Base-by-base conservation (phyloP, 2,797 vertebrate genomes). In the Nyctalus aviator region DNA sequence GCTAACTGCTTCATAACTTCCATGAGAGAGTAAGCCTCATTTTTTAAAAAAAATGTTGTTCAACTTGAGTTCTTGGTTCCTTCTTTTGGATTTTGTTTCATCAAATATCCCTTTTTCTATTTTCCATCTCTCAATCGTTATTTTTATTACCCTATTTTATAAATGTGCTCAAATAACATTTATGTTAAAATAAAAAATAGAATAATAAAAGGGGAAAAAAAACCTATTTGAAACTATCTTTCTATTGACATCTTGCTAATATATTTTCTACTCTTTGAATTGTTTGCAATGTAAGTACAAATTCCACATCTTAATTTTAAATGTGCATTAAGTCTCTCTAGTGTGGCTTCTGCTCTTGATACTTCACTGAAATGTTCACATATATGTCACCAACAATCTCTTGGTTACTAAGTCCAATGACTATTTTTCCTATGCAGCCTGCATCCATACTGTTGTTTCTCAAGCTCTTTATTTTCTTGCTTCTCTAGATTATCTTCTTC, bases 201-300 rank as follows among this genome's bases (percentile, higher is more conserved):
- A 84, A 20, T 46, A 21, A 83, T 62, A 72, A 82, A 69, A 84
- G 30, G 37, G 12, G 12, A 7, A 23, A 68, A 86, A 75, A 27
- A 55, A 73, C 30, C 48, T 59, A 84, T 81, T 73, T 72, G 55
- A 3, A 86, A 41, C 18, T 84, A 73, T 8, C 4, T 90, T 62
- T n/a, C 64, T 12, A 41, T 25, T 50, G 37, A 83, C n/a, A 69
- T 41, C n/a, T 75, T 55, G 11, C 30, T 88, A 73, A 46, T 83
- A n/a, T 46, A 8, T 79, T 87, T 50, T 68, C 21, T 88, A 88
- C 53, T 78, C 8, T 91, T 84, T 27, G 46, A 86, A 93, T 66
- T 62, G 14, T 30, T 87, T 14, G 37, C 25, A 82, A 55, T 3
- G 5, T 46, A n/a, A 35, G 5, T 21, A 9, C 57, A 53, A 90